Base-by-base conservation (phyloP, 2,888 invertebrate species). In the Caenorhabditis sulstoni region DNA sequence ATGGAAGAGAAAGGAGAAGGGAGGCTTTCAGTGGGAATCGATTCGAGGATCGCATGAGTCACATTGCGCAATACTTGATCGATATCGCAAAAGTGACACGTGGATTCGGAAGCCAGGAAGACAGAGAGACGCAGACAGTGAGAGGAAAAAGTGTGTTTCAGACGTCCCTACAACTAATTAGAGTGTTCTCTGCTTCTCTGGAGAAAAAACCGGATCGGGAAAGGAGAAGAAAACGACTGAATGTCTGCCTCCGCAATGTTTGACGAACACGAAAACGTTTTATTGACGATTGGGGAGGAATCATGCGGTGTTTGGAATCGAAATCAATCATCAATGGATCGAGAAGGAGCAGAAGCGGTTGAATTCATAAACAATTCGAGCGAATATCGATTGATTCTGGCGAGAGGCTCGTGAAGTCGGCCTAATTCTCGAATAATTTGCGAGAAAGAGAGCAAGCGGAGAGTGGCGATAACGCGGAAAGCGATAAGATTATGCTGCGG, bases 11-110 rank as follows among this genome's bases (percentile, higher is more conserved):
- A 45, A 22, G 20, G 12, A 16, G 45, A 3, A n/a, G 14, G n/a
- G 49, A 65, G n/a, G 49, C 18, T 53, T 47, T 49, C 61, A 39
- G 39, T 41, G 58, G n/a, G 29, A 29, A 50, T 50, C 22, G 22
- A 35, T 61, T 29, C 35, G 39, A 41, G 22, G 16, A 39, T n/a
- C 18, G 8, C 22, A 35, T 29, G 23, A 52, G 52, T 44, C 41
- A 44, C 11, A 70, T 70, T 70, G 62, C 71, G 62, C 55, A 71
- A 71, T 71, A 61, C 16, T 18, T 11, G 55, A 70, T 70, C 70
- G 70, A 71, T 62, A 49, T 20, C 55, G 37, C 16, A 37, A 55
- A 22, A 61, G 14, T 29, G 71, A 71, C 62, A 71, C 71, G 71
- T 71, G 29, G 29, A 29, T 29, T 29, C 29, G 29, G 29, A 29